phyloP scores from a whole-genome alignment of 2,113 vertebrate genomes.

The Lontra canadensis region DNA sequence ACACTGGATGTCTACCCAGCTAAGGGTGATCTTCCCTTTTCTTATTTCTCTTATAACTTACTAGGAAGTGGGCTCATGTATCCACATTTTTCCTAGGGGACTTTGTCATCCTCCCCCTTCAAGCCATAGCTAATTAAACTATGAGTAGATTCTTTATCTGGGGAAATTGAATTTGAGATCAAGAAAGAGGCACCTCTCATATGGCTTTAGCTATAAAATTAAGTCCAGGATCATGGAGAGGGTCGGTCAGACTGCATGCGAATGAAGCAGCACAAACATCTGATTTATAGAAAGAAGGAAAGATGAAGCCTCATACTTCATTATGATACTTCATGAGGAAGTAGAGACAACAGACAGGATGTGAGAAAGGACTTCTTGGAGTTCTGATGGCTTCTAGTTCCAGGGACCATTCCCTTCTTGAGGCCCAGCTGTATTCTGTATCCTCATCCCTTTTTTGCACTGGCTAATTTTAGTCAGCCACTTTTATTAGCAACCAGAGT shows the following conservation, averaged over 20 bases:
- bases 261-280: neutral
- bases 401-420: neutral
- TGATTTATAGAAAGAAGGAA: neutral
- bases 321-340: neutral
- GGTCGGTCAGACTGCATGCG: neutral
- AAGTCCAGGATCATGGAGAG: neutral
- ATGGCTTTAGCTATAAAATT: neutral
- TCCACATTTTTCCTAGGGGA: neutral
- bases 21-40: neutral
- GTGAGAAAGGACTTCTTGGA: neutral
- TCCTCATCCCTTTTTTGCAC: neutral
- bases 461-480: neutral
- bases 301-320: neutral
- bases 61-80: neutral
- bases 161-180: neutral
- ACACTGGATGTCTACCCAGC: neutral
- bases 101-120: neutral
- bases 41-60: neutral
- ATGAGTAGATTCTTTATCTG: neutral
- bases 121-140: neutral
- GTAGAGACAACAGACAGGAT: neutral
- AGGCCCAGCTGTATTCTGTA: neutral
- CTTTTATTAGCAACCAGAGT: neutral
- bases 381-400: neutral
- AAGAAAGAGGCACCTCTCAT: neutral